Conservation (phyloP, 2,888 invertebrate species). For the Chaitophorus viminalis region DNA sequence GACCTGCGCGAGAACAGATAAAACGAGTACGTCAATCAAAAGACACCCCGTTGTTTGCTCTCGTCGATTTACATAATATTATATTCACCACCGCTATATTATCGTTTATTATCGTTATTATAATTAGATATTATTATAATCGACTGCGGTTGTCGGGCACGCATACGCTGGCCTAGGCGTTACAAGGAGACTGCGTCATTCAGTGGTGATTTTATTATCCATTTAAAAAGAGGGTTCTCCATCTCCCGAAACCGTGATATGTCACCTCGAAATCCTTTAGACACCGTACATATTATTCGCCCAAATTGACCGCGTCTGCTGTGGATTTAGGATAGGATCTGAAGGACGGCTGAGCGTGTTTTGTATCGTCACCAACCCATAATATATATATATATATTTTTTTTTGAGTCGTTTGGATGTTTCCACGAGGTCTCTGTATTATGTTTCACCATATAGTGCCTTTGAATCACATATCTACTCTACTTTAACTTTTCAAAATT, state of each 20-base stretch:
- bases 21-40: conserved; percentile 6
- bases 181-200: background rate
- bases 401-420: too few species aligned
- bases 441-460: too few species aligned
- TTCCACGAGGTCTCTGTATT: too few species aligned
- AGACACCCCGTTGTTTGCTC: background rate
- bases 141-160: background rate
- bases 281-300: background rate
- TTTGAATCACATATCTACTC: too few species aligned
- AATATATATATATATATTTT: too few species aligned
- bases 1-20: background rate
- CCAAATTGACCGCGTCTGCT: background rate
- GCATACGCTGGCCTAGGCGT: background rate
- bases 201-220: background rate
- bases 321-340: background rate
- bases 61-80: background rate
- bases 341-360: background rate
- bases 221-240: background rate
- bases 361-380: too few species aligned
- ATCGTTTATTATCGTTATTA: background rate
- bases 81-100: too few species aligned
- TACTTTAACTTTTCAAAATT: too few species aligned
- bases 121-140: background rate
- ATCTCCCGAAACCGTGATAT: background rate
- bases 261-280: background rate